Evolutionary conservation across 2,113 vertebrate genomes (phyloP).

Genomic region (Syngnathoides biaculeatus): DNA sequence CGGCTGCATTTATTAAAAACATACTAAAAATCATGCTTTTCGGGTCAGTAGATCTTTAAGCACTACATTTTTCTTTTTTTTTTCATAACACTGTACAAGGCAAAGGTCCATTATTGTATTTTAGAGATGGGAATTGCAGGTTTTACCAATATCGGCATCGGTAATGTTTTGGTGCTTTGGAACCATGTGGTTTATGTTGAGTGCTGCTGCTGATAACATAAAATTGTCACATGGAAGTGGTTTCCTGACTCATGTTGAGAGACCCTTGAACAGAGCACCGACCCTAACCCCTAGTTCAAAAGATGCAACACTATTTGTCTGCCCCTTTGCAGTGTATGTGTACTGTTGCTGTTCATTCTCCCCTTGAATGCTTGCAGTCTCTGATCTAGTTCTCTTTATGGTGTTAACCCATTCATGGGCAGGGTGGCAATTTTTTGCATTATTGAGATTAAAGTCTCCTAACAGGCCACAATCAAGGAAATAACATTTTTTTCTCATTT

Average conservation of each 20-base stretch:
- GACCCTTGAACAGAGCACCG: not conserved
- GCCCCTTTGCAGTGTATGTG: not conserved
- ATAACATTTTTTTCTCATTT: too few relatives aligned
- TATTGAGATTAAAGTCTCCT: too few relatives aligned
- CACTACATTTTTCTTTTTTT: not conserved
- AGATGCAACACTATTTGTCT: not conserved
- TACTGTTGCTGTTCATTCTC: not conserved
- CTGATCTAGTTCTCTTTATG: not conserved
- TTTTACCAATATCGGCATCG: not conserved
- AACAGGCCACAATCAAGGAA: too few relatives aligned
- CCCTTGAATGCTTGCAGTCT: not conserved
- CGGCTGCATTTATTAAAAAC: too few relatives aligned
- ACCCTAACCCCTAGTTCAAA: too few relatives aligned
- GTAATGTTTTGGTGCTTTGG: not conserved
- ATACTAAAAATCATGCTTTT: too few relatives aligned
- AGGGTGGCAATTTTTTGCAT: too few relatives aligned
- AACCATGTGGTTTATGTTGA: not conserved
- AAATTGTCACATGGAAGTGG: not conserved
- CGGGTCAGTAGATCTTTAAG: too few relatives aligned
- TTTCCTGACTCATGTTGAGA: not conserved
- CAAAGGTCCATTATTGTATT: not conserved
- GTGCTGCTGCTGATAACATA: not conserved
- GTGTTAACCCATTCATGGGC: too few relatives aligned
- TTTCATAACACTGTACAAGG: not conserved
- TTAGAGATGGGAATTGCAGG: not conserved